Evolutionary conservation across 2,113 vertebrate species (phyloP), one percentile per base, ranked within the genome.

Genomic region (Ondatra zibethicus): DNA sequence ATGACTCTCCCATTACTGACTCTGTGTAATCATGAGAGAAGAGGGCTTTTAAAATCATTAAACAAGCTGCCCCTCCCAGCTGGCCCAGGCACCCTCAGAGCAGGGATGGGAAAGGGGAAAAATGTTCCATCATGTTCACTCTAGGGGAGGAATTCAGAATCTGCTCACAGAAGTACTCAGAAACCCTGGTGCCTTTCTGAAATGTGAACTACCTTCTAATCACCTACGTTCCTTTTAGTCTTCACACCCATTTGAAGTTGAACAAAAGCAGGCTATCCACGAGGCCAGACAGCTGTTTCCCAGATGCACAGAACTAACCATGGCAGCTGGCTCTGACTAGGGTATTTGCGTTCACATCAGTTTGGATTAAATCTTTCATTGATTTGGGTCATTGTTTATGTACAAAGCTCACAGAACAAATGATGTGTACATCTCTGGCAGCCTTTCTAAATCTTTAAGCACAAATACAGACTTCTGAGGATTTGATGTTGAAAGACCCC

Each of bases 1-100:
- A 61, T 88, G 70, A 96, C 52, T 58, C 14, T 58, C 23, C 68
- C 61, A 84, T 52, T 81, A 93, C 86, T 61, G 73, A 86, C 36
- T 97, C 96, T 68, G 27, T 91, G 65, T 92, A 85, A 93, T 93
- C 86, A 81, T 0, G 36, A 52, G 58, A 91, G 72, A 82, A 85
- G 78, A 96, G 78, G 93, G 93, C 65, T 95, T 97, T 97, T 96
- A 97, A 96, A 97, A 97, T 91, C 92, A 66, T 96, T 98, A 97
- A 97, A 76, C 92, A 91, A 89, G 19, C 61, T 89, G 45, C 72
- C 45, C 50, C 85, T 96, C 97, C 97, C 86, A 93, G 77, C 89
- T 92, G 81, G 92, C 77, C 61, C 61, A 70, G 45, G 88, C 0
- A 0, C 31, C 19, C 94, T 97, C 50, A 72, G 68, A 94, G 39